A percentile compares a stretch with the other conserved stretches of the same genome.
These are phyloP conservation scores for Cynaeus angustus DNA, from an alignment of 2,888 invertebrate genomes.

Conservation along the genomic window DNA sequence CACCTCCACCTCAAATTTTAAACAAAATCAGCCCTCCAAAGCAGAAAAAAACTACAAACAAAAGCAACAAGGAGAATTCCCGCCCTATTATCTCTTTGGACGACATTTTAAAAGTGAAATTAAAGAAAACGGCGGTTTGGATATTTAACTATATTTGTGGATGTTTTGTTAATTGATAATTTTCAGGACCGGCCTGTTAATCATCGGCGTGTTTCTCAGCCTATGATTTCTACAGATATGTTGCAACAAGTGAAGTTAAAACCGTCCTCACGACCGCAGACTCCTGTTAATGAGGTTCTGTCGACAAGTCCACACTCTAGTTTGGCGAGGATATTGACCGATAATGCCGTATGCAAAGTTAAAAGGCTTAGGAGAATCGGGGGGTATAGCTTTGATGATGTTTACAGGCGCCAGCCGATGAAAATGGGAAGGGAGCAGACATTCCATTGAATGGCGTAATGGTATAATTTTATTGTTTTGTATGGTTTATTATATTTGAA, in stretches of 20 bases:
- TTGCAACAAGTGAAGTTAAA: slow-evolving; percentile 65
- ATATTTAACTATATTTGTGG: background rate
- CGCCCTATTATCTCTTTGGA: slow-evolving; percentile 68
- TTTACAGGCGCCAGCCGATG: slow-evolving; percentile 59
- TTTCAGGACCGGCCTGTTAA: slow-evolving; percentile 59
- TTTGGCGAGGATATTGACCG: slow-evolving; percentile 63
- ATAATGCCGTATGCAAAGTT: slow-evolving; percentile 61
- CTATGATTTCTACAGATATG: slow-evolving; percentile 63
- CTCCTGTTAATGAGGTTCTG: slow-evolving; percentile 53
- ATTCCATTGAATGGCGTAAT: slow-evolving; percentile 13
- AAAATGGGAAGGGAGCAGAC: slow-evolving; percentile 50
- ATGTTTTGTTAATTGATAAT: no score
- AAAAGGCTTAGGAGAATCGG: slow-evolving; percentile 64
- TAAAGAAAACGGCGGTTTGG: slow-evolving; percentile 67
- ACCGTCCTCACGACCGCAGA: slow-evolving; percentile 59
- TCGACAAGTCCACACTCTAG: slow-evolving; percentile 65
- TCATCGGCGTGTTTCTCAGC: slow-evolving; percentile 56
- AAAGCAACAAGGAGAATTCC: slow-evolving; percentile 53
- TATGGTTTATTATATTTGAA: no score
- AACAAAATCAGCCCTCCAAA: slow-evolving; percentile 31
- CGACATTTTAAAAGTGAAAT: slow-evolving; percentile 68
- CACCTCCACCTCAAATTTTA: slow-evolving; percentile 54
- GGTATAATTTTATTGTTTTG: no score
- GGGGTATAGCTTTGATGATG: slow-evolving; percentile 66
- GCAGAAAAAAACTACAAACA: slow-evolving; percentile 49